A percentile compares a stretch with the other conserved stretches of the same genome.
Conservation (phyloP, 1,140 invertebrate species). For the Dendrolimus kikuchii region DNA sequence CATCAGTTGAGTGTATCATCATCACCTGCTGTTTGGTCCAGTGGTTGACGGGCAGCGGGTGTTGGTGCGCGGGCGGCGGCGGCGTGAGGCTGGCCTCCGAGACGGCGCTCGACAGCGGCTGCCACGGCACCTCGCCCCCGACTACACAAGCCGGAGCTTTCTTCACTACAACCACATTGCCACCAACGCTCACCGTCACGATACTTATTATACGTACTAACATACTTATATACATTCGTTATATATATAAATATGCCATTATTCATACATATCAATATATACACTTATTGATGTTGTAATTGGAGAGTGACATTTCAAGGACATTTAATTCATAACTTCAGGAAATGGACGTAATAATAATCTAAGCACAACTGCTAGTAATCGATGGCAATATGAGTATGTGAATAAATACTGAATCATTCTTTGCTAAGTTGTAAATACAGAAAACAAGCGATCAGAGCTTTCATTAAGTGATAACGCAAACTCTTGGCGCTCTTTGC, state of each 20-base stretch:
- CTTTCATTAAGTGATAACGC: too few relatives aligned
- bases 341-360: too few relatives aligned
- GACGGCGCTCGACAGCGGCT: conserved; percentile 60
- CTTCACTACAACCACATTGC: conserved; percentile 71
- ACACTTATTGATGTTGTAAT: not conserved
- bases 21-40: conserved; percentile 90
- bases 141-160: conserved; percentile 76
- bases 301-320: too few relatives aligned
- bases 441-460: too few relatives aligned
- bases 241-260: not conserved
- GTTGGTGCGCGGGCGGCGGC: conserved; percentile 62
- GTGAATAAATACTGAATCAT: too few relatives aligned
- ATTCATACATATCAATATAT: not conserved
- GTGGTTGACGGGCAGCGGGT: conserved; percentile 79
- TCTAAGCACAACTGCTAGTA: too few relatives aligned
- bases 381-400: too few relatives aligned
- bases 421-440: too few relatives aligned
- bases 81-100: conserved; percentile 60
- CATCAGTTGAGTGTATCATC: conserved; percentile 5
- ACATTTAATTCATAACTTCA: too few relatives aligned
- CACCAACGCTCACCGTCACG: conserved; percentile 1
- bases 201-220: not conserved
- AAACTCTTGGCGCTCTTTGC: too few relatives aligned
- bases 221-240: too few relatives aligned
- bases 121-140: conserved; percentile 70